phyloP scores from a whole-genome alignment of 1,140 invertebrate genomes.

The Procambarus virginalis region DNA sequence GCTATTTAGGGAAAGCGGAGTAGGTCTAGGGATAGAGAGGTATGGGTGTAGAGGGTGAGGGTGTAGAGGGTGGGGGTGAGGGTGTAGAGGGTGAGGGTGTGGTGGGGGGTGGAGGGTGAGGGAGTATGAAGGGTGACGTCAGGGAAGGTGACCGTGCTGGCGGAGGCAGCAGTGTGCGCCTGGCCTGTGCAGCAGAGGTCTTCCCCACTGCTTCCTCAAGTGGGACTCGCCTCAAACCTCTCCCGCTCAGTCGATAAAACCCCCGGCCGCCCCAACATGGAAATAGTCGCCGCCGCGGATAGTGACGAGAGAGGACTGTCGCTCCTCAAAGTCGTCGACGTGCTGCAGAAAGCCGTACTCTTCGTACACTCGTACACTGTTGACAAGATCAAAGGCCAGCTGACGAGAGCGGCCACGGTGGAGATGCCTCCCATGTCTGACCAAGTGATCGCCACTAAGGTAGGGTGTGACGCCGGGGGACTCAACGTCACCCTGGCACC shows the following conservation, averaged over 20 bases:
- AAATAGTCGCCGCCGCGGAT: constrained; percentile 69
- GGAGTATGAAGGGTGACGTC: constrained; percentile 23
- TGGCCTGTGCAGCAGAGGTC: constrained; percentile 3
- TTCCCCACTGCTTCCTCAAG: neutral
- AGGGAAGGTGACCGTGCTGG: constrained; percentile 47
- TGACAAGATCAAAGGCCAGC: constrained; percentile 23
- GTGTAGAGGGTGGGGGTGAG: neutral
- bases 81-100: neutral
- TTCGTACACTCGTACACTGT: constrained; percentile 53
- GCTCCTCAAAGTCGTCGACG: constrained; percentile 60
- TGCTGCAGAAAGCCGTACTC: constrained; percentile 39
- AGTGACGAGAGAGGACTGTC: constrained; percentile 69
- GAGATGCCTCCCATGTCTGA: constrained; percentile 44
- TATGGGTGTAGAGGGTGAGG: neutral
- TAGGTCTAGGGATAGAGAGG: neutral
- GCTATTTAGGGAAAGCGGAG: too few relatives aligned
- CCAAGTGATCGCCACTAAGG: constrained; percentile 44
- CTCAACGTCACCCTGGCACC: neutral
- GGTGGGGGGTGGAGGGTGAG: neutral
- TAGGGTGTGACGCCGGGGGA: neutral
- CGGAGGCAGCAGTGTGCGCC: constrained; percentile 15
- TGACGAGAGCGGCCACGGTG: neutral
- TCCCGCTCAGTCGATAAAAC: constrained; percentile 37
- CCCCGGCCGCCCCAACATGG: constrained; percentile 51
- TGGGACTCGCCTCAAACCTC: constrained; percentile 44